phyloP scores from a whole-genome alignment of 2,797 vertebrate genomes.

The Thripadectes ignobilis region DNA sequence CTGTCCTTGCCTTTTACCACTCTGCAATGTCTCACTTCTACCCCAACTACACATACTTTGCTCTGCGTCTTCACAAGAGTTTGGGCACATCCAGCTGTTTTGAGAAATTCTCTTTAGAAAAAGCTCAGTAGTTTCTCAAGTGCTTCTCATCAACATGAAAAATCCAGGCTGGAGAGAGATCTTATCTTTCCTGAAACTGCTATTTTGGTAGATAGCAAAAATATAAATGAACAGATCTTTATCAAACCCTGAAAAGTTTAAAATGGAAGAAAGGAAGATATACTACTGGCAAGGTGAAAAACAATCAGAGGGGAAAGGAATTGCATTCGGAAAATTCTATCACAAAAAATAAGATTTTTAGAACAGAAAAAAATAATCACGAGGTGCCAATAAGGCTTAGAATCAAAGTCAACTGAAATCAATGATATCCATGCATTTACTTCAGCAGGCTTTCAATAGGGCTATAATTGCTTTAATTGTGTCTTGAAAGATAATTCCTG shows the following conservation, averaged over 20 bases:
- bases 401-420: background rate
- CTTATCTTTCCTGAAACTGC: background rate
- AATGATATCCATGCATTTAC: background rate
- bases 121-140: background rate
- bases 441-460: background rate
- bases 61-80: background rate
- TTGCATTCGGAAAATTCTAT: background rate
- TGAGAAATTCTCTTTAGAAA: background rate
- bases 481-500: background rate
- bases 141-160: background rate
- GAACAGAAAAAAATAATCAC: background rate
- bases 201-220: background rate
- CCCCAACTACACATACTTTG: background rate
- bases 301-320: background rate
- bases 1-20: background rate
- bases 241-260: background rate
- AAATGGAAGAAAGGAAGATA: background rate
- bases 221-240: background rate
- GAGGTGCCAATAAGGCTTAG: background rate
- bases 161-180: background rate
- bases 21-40: background rate
- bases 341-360: background rate
- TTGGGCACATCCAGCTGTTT: background rate
- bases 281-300: background rate
- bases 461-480: constrained; percentile 28